These are phyloP conservation scores for Standfussiana lucernea DNA, from an alignment of 2,888 invertebrate species.

Conservation along the genomic window DNA sequence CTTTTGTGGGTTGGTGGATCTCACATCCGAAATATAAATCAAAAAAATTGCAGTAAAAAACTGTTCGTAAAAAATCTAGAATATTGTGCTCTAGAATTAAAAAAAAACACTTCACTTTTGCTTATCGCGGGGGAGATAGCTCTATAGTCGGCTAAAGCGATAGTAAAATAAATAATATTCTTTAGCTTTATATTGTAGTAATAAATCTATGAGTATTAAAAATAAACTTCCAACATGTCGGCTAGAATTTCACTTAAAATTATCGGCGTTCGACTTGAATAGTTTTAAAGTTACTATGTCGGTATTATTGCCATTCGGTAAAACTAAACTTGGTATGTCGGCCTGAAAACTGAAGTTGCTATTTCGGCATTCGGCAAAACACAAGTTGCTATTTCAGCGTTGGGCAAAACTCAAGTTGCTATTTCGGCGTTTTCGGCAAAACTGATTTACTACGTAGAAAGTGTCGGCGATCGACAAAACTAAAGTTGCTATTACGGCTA, in stretches of 20 bases:
- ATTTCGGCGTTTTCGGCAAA: not conserved
- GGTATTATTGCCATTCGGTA: not conserved
- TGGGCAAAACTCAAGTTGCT: not conserved
- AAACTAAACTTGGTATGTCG: not conserved
- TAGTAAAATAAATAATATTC: not conserved
- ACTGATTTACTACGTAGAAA: not conserved
- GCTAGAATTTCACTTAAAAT: not conserved
- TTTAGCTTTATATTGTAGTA: slow-evolving; percentile 16
- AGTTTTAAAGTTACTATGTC: not conserved
- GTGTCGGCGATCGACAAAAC: not conserved
- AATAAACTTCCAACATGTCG: not conserved
- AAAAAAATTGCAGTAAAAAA: not conserved
- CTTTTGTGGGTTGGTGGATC: not conserved
- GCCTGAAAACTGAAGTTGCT: no score
- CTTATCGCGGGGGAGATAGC: not conserved
- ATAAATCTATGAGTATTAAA: slow-evolving; percentile 16
- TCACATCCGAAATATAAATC: not conserved
- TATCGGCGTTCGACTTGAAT: not conserved
- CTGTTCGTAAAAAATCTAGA: not conserved
- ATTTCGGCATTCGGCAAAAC: not conserved
- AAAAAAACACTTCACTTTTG: not conserved
- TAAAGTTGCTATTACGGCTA: not conserved
- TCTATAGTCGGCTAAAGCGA: not conserved
- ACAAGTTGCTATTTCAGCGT: not conserved
- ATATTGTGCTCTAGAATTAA: not conserved